Conservation (phyloP, 2,113 vertebrate species). For the Thryonomys swinderianus region DNA sequence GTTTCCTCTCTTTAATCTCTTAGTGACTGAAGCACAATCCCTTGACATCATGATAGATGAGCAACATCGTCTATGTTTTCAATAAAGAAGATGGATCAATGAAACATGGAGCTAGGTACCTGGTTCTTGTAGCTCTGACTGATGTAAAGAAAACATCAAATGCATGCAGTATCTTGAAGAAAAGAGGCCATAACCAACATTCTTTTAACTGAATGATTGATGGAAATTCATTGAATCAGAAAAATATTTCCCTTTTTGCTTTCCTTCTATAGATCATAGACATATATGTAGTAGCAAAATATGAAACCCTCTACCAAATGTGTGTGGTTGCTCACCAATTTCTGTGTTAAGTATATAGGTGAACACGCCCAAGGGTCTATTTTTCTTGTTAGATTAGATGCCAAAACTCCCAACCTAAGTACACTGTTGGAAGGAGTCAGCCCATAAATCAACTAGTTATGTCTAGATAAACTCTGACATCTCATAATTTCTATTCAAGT, state of each 20-base stretch:
- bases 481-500: background rate
- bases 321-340: too few relatives aligned
- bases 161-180: background rate
- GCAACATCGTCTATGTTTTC: background rate
- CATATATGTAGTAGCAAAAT: background rate
- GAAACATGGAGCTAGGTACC: background rate
- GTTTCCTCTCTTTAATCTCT: background rate
- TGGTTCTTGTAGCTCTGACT: background rate
- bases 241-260: background rate
- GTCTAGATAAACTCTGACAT: background rate
- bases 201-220: constrained; percentile 11
- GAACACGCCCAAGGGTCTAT: background rate
- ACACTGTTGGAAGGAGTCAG: background rate
- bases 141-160: background rate
- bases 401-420: background rate
- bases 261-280: background rate
- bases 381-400: background rate
- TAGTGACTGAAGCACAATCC: background rate
- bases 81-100: background rate
- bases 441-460: background rate
- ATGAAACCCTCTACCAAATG: background rate
- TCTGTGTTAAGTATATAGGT: background rate
- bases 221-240: background rate
- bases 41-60: background rate
- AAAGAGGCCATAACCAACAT: background rate